phyloP scores from a whole-genome alignment of 2,888 invertebrate species.

The Diarsia mendica region DNA sequence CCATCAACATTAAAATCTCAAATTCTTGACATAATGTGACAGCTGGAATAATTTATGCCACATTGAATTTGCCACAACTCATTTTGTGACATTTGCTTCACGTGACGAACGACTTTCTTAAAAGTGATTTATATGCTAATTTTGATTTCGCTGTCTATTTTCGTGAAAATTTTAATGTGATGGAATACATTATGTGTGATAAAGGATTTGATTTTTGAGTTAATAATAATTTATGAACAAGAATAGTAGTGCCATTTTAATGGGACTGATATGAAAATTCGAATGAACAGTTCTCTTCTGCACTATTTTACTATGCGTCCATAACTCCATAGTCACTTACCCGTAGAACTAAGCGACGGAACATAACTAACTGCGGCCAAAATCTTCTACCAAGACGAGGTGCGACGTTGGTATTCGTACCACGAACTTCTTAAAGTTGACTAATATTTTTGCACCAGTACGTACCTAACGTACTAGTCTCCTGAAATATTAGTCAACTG shows the following conservation, averaged over 20 bases:
- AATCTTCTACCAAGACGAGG: too few species aligned
- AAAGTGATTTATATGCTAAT: slow-evolving; percentile 37
- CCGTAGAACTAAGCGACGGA: too few species aligned
- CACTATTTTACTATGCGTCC: too few species aligned
- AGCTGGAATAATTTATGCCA: slow-evolving; percentile 18
- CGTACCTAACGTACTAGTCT: too few species aligned
- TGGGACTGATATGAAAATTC: too few species aligned
- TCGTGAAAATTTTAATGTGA: slow-evolving; percentile 14
- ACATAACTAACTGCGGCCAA: too few species aligned
- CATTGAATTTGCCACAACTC: slow-evolving; percentile 7
- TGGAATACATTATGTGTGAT: slow-evolving; percentile 27
- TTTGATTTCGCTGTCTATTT: slow-evolving; percentile 17
- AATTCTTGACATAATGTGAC: slow-evolving; percentile 17
- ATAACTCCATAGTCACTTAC: too few species aligned
- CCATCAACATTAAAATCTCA: not conserved
- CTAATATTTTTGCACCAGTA: too few species aligned
- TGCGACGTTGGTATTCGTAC: too few species aligned
- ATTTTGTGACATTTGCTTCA: slow-evolving; percentile 23
- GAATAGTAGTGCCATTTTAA: not conserved
- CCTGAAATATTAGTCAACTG: too few species aligned
- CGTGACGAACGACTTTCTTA: slow-evolving; percentile 25
- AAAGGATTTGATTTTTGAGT: slow-evolving; percentile 8
- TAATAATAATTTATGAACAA: slow-evolving; percentile 2
- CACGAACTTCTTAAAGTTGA: too few species aligned
- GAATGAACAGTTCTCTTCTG: too few species aligned